Percentiles rank a stretch among this genome's conserved stretches.
Conservation (phyloP, 2,888 invertebrate genomes). For the Agonopterix alstromeriana region DNA sequence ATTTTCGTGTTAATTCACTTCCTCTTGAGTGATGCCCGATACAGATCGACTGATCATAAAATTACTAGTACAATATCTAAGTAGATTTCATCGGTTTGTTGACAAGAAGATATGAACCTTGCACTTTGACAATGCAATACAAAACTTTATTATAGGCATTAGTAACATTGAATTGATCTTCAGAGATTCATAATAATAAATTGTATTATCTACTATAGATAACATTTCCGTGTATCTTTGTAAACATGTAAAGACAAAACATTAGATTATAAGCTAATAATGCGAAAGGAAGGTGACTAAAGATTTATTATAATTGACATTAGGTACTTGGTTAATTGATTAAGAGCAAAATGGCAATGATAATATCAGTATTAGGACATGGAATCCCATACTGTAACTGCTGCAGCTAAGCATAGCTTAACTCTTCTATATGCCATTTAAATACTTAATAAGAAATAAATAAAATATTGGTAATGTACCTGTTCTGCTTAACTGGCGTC, state of each 20-base stretch:
- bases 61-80: no score
- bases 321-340: not conserved
- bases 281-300: not conserved
- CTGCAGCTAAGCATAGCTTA: no score
- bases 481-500: slow-evolving; percentile 77
- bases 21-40: no score
- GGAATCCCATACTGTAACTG: no score
- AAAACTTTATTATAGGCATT: slow-evolving; percentile 1
- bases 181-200: slow-evolving; percentile 17
- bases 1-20: no score
- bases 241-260: slow-evolving; percentile 48
- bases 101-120: not conserved
- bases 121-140: slow-evolving; percentile 13
- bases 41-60: no score
- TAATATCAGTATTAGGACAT: no score
- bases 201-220: slow-evolving; percentile 18
- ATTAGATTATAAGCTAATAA: slow-evolving; percentile 24
- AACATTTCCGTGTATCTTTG: slow-evolving; percentile 46
- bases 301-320: not conserved
- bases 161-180: slow-evolving; percentile 13
- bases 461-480: slow-evolving; percentile 46
- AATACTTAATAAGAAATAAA: no score
- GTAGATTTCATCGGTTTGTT: no score
- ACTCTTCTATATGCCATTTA: no score
- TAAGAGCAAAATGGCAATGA: not conserved